Conservation (phyloP, 2,888 invertebrate species). For the Ophion obscuratus region DNA sequence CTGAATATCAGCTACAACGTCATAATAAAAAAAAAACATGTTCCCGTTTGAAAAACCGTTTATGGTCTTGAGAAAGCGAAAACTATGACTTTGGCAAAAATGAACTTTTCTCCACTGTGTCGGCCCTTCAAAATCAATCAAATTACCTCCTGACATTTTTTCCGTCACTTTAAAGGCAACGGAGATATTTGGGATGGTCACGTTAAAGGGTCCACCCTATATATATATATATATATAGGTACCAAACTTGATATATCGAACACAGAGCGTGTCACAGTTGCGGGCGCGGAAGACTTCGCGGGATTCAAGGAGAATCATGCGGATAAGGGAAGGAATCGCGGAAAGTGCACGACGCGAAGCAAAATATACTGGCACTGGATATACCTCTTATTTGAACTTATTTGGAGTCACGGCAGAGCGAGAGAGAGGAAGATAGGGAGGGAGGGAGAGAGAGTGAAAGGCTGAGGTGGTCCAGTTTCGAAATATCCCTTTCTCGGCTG, state of each 20-base stretch:
- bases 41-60: too few relatives aligned
- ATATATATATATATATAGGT: not conserved
- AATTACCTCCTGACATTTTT: too few relatives aligned
- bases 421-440: not conserved
- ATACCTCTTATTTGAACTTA: conserved; percentile 30
- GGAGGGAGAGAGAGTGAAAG: not conserved
- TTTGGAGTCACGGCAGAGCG: conserved; percentile 13
- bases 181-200: too few relatives aligned
- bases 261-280: conserved; percentile 31
- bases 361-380: not conserved
- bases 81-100: too few relatives aligned
- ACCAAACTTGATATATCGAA: conserved; percentile 25
- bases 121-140: too few relatives aligned
- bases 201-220: not conserved
- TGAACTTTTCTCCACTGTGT: too few relatives aligned
- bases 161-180: too few relatives aligned
- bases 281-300: conserved; percentile 16
- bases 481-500: conserved; percentile 19
- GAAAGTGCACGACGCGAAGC: conserved; percentile 3
- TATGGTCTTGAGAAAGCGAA: too few relatives aligned
- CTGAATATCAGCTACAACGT: too few relatives aligned
- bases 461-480: not conserved
- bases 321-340: conserved; percentile 41
- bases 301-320: conserved; percentile 46
- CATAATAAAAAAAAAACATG: too few relatives aligned